phyloP scores from a whole-genome alignment of 1,140 invertebrate species.

The Atopsyche davidsoni region DNA sequence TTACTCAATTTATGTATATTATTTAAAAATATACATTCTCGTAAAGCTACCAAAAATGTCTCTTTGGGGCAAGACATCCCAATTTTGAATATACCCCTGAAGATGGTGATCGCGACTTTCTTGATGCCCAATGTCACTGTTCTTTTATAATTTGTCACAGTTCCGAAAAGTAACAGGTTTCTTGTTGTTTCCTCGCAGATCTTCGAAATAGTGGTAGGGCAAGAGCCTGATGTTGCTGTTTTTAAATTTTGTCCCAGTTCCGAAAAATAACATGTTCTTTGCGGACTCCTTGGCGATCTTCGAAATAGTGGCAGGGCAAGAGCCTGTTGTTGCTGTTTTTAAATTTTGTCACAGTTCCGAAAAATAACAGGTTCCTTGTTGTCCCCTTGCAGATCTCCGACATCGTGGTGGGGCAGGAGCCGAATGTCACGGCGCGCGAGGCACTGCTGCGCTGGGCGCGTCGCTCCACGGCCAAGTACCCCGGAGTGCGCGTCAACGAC shows the following conservation, averaged over 20 bases:
- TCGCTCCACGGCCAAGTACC: conserved; percentile 92
- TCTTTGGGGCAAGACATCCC: too few species aligned
- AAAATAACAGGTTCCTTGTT: background rate
- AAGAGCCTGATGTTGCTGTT: conserved; percentile 90
- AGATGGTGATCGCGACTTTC: too few species aligned
- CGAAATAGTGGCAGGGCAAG: too few species aligned
- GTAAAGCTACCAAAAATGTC: too few species aligned
- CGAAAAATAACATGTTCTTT: too few species aligned
- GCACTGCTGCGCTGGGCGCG: conserved; percentile 94
- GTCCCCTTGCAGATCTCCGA: conserved; percentile 84
- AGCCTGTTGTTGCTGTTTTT: too few species aligned
- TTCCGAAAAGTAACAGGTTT: background rate
- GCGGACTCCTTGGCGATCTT: too few species aligned
- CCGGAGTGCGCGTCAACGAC: conserved; percentile 89
- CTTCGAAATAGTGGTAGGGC: conserved; percentile 93
- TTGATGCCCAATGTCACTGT: too few species aligned
- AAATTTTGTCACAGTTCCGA: background rate
- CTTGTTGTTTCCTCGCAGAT: conserved; percentile 62
- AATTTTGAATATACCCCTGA: too few species aligned
- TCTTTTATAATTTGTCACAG: background rate
- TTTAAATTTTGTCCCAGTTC: too few species aligned
- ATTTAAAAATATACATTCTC: too few species aligned
- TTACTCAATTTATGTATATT: too few species aligned
- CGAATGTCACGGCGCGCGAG: conserved; percentile 90
- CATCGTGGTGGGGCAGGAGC: conserved; percentile 90